Percentiles rank a stretch among this genome's conserved stretches.
These are phyloP conservation scores for Formica selysi DNA, from an alignment of 1,140 invertebrate species.

Conservation along the genomic window DNA sequence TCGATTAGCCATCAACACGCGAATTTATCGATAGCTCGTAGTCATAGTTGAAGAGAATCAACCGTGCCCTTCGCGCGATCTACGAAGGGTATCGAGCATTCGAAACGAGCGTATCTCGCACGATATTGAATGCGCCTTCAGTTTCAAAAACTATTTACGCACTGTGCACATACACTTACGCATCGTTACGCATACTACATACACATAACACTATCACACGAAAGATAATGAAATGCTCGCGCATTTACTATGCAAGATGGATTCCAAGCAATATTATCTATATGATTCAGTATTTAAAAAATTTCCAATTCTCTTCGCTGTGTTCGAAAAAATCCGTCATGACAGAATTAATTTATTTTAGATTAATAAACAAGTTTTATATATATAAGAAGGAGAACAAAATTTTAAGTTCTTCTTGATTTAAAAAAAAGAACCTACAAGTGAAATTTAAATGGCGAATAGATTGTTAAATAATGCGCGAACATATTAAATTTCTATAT, in stretches of 20 bases:
- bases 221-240: slow-evolving; percentile 35
- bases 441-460: not conserved
- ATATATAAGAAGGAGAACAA: no score
- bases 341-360: not conserved
- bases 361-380: no score
- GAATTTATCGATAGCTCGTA: slow-evolving; percentile 71
- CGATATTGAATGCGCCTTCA: slow-evolving; percentile 40
- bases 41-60: slow-evolving; percentile 67
- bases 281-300: not conserved
- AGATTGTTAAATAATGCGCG: not conserved
- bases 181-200: slow-evolving; percentile 17
- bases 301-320: not conserved
- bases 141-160: slow-evolving; percentile 45
- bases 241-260: not conserved
- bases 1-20: slow-evolving; percentile 54
- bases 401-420: not conserved
- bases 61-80: slow-evolving; percentile 64
- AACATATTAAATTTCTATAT: slow-evolving; percentile 65
- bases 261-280: not conserved
- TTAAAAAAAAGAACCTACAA: not conserved
- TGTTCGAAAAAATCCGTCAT: not conserved
- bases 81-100: slow-evolving; percentile 58
- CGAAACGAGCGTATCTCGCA: slow-evolving; percentile 65
- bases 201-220: slow-evolving; percentile 29
- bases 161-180: slow-evolving; percentile 34